Evolutionary conservation across 2,113 vertebrate genomes (phyloP), one percentile per base, ranked within the genome.

Genomic region (Abramis brama): DNA sequence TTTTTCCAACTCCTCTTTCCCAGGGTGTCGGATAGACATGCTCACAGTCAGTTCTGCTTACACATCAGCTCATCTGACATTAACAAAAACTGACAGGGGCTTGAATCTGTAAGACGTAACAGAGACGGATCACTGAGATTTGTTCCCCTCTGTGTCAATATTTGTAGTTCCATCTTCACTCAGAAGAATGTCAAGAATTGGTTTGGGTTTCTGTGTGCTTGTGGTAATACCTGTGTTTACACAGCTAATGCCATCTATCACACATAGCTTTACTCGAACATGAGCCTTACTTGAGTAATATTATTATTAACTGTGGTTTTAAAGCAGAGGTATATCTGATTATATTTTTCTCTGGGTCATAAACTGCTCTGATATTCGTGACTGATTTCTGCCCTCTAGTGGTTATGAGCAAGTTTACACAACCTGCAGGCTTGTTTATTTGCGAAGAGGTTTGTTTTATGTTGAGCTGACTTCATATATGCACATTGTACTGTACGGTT

Each of bases 11-110:
- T 74, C 33, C 15, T 19, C 86, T 93, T 94, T 95, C 94, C 92
- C 94, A 95, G 92, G 92, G 94, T 95, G 92, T 95, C 92, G 36
- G 91, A 92, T 95, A 91, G 85, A 91, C 60, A 84, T 87, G 88
- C 85, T 91, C 92, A 88, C 88, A 71, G 90, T 86, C 85, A 73
- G 88, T 73, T 82, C 88, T 94, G 91, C 93, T 94, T 84, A 93
- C 92, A 82, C 92, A 93, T 84, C 90, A 91, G 91, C 86, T 95
- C 92, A 86, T 90, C 91, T 94, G 91, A 94, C 92, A 83, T 36
- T 1, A 36, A 59, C 68, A 52, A 77, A 80, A 87, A 55, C 30
- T 77, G 79, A 82, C 77, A 82, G 39, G 73, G 71, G 21, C 47
- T 68, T 62, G 66, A 85, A 71, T 57, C 36, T 55, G 47, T 70